phyloP scores from a whole-genome alignment of 1,140 invertebrate species.

The Ceratina calcarata region DNA sequence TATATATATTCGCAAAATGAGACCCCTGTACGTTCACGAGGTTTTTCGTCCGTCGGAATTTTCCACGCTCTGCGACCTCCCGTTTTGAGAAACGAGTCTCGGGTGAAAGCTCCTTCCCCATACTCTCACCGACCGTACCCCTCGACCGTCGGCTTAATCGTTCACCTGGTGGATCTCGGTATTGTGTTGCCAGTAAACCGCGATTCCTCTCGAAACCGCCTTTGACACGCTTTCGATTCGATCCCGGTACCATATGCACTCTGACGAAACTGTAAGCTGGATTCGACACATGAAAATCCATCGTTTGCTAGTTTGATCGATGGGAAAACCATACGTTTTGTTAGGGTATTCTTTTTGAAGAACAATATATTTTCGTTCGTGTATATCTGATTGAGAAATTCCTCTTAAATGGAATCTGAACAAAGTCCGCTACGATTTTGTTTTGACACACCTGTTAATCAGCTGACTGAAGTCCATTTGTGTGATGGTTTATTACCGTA shows the following conservation, averaged over 20 bases:
- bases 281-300: not conserved
- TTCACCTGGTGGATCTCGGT: not conserved
- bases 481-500: no score
- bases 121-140: no score
- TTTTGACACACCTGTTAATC: no score
- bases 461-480: no score
- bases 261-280: not conserved
- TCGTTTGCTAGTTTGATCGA: constrained; percentile 17
- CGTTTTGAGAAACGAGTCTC: constrained; percentile 2
- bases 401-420: not conserved
- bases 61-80: not conserved
- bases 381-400: not conserved
- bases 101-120: not conserved
- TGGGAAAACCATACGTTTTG: constrained; percentile 9
- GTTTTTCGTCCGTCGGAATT: not conserved
- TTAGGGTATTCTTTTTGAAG: not conserved
- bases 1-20: not conserved
- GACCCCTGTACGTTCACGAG: not conserved
- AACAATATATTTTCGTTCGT: not conserved
- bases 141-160: not conserved
- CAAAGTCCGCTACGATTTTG: not conserved
- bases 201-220: not conserved
- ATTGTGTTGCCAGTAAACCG: not conserved
- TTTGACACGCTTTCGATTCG: not conserved
- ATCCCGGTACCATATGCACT: no score